These are phyloP conservation scores for Leucozona laternaria DNA, from an alignment of 2,888 invertebrate species.

Conservation along the genomic window DNA sequence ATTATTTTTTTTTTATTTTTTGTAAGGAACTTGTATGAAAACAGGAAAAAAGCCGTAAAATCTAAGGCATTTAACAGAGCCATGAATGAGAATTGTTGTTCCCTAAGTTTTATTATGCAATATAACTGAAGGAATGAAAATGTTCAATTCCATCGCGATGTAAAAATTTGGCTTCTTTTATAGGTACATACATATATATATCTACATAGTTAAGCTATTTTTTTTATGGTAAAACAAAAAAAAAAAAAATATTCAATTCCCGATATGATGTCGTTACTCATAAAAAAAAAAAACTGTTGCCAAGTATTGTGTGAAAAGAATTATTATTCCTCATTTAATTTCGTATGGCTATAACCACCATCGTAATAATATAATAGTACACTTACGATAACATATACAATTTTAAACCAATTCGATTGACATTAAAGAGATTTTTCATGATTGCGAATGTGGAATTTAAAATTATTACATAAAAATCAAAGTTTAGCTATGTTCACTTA, in stretches of 20 bases:
- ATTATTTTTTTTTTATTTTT: not conserved
- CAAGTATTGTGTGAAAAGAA: not conserved
- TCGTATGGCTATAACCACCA: not conserved
- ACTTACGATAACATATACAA: too few species aligned
- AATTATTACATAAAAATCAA: too few species aligned
- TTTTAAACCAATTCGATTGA: too few species aligned
- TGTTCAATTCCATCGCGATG: constrained; percentile 17
- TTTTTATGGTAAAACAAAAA: constrained; percentile 8
- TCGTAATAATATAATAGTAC: too few species aligned
- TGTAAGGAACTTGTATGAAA: not conserved
- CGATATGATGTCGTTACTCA: not conserved
- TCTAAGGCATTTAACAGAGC: constrained; percentile 26
- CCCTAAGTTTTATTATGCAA: constrained; percentile 53
- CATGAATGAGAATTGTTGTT: constrained; percentile 27
- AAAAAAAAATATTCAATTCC: constrained; percentile 8
- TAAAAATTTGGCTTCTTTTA: not conserved
- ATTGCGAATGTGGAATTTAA: too few species aligned
- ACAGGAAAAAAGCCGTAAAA: constrained; percentile 12
- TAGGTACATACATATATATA: too few species aligned
- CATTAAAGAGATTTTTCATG: too few species aligned
- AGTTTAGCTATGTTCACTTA: too few species aligned
- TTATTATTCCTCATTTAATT: not conserved
- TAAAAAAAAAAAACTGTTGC: not conserved
- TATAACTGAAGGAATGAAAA: constrained; percentile 38
- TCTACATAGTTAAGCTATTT: constrained; percentile 8